Conservation (phyloP, 2,888 invertebrate species). For the Macaria notata region DNA sequence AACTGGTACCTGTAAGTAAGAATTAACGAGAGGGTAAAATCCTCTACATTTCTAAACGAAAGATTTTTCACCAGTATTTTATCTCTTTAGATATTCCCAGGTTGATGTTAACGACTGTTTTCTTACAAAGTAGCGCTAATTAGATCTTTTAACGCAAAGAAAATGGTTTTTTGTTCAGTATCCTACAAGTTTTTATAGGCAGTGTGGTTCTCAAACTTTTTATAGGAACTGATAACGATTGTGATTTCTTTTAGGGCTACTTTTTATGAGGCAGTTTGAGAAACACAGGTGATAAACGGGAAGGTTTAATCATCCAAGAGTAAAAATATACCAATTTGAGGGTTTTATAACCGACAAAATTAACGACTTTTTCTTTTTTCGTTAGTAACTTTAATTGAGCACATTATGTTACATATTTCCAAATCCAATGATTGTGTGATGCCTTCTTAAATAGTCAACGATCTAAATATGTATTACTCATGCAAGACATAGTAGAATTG, state of each 20-base stretch:
- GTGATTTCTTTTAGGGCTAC: constrained; percentile 16
- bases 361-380: too few species aligned
- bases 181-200: constrained; percentile 18
- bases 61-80: neutral
- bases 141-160: constrained; percentile 25
- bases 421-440: too few species aligned
- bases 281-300: constrained; percentile 20
- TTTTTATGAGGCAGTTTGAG: constrained; percentile 25
- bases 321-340: neutral
- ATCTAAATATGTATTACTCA: too few species aligned
- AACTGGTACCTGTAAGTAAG: constrained; percentile 13
- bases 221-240: constrained; percentile 14
- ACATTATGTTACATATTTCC: too few species aligned
- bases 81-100: constrained; percentile 1
- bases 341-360: too few species aligned
- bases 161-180: constrained; percentile 25
- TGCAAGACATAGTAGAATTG: too few species aligned
- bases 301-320: constrained; percentile 4
- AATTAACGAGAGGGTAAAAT: neutral
- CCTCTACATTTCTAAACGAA: neutral
- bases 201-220: constrained; percentile 17
- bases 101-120: constrained; percentile 5
- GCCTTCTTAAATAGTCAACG: too few species aligned
- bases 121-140: constrained; percentile 35
- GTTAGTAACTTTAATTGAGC: too few species aligned